Evolutionary conservation across 2,113 vertebrate genomes (phyloP).

Genomic region (Osmerus mordax): DNA sequence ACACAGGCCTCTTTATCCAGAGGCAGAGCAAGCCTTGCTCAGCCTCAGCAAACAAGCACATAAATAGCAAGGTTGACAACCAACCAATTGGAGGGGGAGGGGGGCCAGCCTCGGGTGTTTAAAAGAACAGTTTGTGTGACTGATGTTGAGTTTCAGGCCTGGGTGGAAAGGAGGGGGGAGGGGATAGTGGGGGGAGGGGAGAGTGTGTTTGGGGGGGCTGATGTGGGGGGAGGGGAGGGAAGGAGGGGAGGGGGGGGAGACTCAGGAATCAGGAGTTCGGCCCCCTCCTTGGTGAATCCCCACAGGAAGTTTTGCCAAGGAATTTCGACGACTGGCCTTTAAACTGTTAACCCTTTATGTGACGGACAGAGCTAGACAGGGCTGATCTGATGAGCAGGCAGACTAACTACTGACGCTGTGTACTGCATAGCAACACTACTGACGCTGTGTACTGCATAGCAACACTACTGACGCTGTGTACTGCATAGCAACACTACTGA

Average conservation of each 20-base stretch:
- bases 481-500: too few relatives aligned
- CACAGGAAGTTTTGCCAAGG: constrained; percentile 44
- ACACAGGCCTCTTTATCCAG: constrained; percentile 71
- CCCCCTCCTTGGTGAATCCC: constrained; percentile 8
- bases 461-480: too few relatives aligned
- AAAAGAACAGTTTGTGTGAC: constrained; percentile 53
- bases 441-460: too few relatives aligned
- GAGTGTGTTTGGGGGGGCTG: too few relatives aligned
- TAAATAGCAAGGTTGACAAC: constrained; percentile 64
- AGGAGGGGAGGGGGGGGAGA: constrained; percentile 32
- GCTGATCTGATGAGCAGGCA: too few relatives aligned
- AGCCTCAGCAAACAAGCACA: constrained; percentile 65
- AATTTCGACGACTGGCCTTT: constrained; percentile 52
- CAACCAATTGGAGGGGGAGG: constrained; percentile 21
- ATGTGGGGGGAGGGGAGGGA: background rate
- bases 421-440: too few relatives aligned
- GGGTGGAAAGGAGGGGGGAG: background rate
- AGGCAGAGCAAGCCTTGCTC: constrained; percentile 37
- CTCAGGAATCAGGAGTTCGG: constrained; percentile 30
- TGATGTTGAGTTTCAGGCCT: constrained; percentile 44
- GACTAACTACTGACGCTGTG: too few relatives aligned
- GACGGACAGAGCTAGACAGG: background rate
- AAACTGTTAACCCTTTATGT: background rate
- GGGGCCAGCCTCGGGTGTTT: constrained; percentile 43
- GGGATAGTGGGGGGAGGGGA: background rate